Conservation (phyloP, 2,797 vertebrate genomes). For the Enteromius unitaeniatus region DNA sequence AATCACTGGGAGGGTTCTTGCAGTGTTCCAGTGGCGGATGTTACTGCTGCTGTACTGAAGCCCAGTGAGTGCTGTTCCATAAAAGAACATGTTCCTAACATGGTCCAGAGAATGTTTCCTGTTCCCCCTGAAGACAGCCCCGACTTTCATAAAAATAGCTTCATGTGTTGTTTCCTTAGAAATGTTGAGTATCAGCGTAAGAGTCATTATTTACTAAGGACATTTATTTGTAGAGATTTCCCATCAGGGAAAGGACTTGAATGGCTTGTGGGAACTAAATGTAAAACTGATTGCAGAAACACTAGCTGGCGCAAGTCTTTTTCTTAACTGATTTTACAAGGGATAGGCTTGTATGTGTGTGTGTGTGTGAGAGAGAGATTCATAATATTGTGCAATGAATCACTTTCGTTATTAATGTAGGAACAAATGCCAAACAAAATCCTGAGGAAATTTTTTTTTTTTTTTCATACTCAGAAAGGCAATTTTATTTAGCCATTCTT, state of each 20-base stretch:
- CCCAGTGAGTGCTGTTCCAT: not conserved
- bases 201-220: not conserved
- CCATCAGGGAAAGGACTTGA: not conserved
- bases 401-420: not conserved
- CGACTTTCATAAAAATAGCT: constrained; percentile 17
- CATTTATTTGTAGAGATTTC: not conserved
- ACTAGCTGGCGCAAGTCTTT: not conserved
- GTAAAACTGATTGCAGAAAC: not conserved
- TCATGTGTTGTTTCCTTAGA: not conserved
- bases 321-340: not conserved
- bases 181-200: not conserved
- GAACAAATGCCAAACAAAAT: not conserved
- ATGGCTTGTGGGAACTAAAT: not conserved
- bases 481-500: not conserved
- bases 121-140: not conserved
- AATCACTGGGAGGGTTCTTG: not conserved
- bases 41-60: not conserved
- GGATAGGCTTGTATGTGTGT: not conserved
- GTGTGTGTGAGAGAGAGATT: not conserved
- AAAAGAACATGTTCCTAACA: too few relatives aligned
- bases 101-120: not conserved
- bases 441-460: not conserved
- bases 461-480: not conserved
- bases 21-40: not conserved
- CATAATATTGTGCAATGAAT: not conserved